These are phyloP conservation scores for Agonum fuliginosum DNA, from an alignment of 2,888 invertebrate species.

Conservation along the genomic window DNA sequence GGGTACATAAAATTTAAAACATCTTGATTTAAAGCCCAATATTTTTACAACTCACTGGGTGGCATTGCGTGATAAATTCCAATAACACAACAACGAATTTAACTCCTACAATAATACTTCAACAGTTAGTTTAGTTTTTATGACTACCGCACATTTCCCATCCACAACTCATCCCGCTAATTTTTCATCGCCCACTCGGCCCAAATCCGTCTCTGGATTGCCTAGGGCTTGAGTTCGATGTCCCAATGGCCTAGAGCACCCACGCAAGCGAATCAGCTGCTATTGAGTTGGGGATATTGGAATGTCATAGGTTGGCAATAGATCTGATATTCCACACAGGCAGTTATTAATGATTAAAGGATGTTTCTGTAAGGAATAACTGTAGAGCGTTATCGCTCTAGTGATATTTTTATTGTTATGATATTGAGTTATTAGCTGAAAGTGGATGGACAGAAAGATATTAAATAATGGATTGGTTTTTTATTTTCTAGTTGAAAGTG, in stretches of 20 bases:
- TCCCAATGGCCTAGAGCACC: constrained; percentile 16
- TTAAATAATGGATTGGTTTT: not conserved
- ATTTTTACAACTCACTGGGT: not conserved
- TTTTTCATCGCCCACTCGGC: not conserved
- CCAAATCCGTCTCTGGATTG: not conserved
- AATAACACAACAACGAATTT: not conserved
- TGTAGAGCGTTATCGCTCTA: not conserved
- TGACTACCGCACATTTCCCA: not conserved
- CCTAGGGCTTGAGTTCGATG: constrained; percentile 2
- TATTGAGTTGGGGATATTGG: not conserved
- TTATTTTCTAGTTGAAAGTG: not conserved
- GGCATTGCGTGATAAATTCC: not conserved
- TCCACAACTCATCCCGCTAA: not conserved
- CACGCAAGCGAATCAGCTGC: not conserved
- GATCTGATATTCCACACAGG: not conserved
- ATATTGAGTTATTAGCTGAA: not conserved
- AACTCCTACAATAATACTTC: not conserved
- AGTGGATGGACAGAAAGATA: not conserved
- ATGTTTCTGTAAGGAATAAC: not conserved
- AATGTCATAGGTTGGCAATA: constrained; percentile 1
- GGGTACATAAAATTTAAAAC: too few species aligned
- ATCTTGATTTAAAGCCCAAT: not conserved
- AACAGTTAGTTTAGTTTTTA: constrained; percentile 5
- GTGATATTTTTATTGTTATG: not conserved
- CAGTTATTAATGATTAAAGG: not conserved